Evolutionary conservation across 2,888 invertebrate genomes (phyloP).

Genomic region (Macrosiphum euphorbiae): DNA sequence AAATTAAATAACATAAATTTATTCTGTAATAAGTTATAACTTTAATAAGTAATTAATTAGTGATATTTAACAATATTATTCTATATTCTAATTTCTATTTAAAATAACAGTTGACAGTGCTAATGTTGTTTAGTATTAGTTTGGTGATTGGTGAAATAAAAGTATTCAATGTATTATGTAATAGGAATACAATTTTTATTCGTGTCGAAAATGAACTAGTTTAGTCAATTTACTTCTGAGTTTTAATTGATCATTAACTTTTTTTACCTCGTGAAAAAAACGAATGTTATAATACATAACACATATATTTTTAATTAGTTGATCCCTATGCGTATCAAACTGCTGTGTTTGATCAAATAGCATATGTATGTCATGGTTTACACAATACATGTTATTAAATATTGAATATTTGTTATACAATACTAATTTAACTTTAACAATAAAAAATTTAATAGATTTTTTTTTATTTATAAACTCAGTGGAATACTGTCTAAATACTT

Average conservation of each 20-base stretch:
- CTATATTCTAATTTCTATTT: too few relatives aligned
- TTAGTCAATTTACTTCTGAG: neutral
- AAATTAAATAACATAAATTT: too few relatives aligned
- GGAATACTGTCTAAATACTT: too few relatives aligned
- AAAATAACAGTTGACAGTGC: too few relatives aligned
- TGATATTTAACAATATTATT: too few relatives aligned
- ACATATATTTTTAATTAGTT: neutral
- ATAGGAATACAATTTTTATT: neutral
- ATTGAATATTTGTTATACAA: neutral
- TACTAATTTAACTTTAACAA: neutral
- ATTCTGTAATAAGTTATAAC: too few relatives aligned
- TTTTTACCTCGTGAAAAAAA: neutral
- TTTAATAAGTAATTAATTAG: too few relatives aligned
- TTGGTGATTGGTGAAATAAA: neutral
- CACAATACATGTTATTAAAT: neutral
- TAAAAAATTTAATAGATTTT: neutral
- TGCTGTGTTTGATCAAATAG: neutral
- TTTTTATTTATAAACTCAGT: neutral
- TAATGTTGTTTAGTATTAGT: too few relatives aligned
- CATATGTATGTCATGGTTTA: neutral
- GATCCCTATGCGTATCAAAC: slow-evolving; percentile 8
- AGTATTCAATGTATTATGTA: too few relatives aligned
- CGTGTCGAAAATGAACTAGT: neutral
- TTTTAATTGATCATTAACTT: neutral
- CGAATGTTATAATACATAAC: neutral